These are phyloP conservation scores for Eurytoma adleriae DNA, from an alignment of 2,888 invertebrate species.

Conservation along the genomic window DNA sequence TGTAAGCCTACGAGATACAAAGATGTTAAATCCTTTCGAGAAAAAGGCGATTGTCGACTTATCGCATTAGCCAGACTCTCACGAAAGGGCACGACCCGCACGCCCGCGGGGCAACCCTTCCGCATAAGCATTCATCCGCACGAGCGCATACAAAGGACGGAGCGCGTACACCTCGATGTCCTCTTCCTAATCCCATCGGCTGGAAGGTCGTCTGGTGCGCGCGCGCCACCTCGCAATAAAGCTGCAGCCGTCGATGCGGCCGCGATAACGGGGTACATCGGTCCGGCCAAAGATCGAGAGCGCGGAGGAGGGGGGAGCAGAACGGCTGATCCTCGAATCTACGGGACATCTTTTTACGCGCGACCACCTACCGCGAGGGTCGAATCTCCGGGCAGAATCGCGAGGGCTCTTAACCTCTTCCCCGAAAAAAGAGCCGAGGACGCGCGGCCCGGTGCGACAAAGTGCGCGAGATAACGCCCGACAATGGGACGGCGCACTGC, in stretches of 20 bases:
- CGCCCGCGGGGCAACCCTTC: no score
- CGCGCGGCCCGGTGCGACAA: conserved; percentile 54
- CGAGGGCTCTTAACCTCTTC: conserved; percentile 43
- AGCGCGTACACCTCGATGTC: no score
- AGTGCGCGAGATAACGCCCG: conserved; percentile 59
- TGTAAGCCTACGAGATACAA: no score
- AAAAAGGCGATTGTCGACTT: no score
- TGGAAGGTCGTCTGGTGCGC: conserved; percentile 16
- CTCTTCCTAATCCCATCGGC: background rate
- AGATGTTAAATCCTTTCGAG: no score
- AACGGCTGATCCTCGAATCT: conserved; percentile 41
- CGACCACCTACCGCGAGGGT: conserved; percentile 55
- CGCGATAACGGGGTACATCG: conserved; percentile 18
- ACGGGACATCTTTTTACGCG: conserved; percentile 46
- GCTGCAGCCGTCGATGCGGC: conserved; percentile 29
- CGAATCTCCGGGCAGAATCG: conserved; percentile 57
- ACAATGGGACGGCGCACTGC: conserved; percentile 57
- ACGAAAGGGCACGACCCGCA: no score
- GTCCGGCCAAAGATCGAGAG: background rate
- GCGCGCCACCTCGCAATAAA: background rate
- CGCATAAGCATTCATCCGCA: no score
- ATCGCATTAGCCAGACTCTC: no score
- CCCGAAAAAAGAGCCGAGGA: conserved; percentile 47
- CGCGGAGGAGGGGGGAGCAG: background rate
- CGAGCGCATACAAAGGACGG: no score